phyloP scores from a whole-genome alignment of 2,888 invertebrate genomes.

The Lymantria dispar region DNA sequence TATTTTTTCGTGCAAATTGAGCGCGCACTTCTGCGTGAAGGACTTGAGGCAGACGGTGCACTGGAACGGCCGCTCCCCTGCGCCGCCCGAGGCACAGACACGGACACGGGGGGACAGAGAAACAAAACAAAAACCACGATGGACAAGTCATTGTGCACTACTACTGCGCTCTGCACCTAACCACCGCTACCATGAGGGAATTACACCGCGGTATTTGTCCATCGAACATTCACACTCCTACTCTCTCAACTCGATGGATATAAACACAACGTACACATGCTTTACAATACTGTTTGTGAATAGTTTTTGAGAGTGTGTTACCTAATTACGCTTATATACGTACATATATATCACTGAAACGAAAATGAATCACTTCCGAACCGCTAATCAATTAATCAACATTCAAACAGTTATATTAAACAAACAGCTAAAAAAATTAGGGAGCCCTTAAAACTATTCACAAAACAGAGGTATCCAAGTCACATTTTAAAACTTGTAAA shows the following conservation, averaged over 20 bases:
- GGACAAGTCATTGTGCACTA: constrained; percentile 68
- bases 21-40: constrained; percentile 84
- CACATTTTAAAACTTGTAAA: constrained; percentile 53
- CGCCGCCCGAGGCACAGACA: constrained; percentile 61
- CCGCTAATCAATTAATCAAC: constrained; percentile 48
- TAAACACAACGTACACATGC: constrained; percentile 81
- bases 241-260: constrained; percentile 53
- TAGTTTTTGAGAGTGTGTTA: constrained; percentile 81
- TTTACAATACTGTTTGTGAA: constrained; percentile 79
- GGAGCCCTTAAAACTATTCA: constrained; percentile 82
- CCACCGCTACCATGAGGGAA: constrained; percentile 72
- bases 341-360: constrained; percentile 19
- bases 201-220: constrained; percentile 72
- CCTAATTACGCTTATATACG: constrained; percentile 42
- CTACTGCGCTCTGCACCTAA: constrained; percentile 40
- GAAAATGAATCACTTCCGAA: constrained; percentile 43
- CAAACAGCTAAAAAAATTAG: constrained; percentile 39
- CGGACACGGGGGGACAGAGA: constrained; percentile 74
- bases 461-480: constrained; percentile 77
- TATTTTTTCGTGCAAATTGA: constrained; percentile 84
- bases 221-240: constrained; percentile 76
- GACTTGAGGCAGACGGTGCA: constrained; percentile 84
- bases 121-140: constrained; percentile 82
- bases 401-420: constrained; percentile 10
- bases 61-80: constrained; percentile 84